Conservation (phyloP, 23 tunicate species). For the Halocynthia aurantium region DNA sequence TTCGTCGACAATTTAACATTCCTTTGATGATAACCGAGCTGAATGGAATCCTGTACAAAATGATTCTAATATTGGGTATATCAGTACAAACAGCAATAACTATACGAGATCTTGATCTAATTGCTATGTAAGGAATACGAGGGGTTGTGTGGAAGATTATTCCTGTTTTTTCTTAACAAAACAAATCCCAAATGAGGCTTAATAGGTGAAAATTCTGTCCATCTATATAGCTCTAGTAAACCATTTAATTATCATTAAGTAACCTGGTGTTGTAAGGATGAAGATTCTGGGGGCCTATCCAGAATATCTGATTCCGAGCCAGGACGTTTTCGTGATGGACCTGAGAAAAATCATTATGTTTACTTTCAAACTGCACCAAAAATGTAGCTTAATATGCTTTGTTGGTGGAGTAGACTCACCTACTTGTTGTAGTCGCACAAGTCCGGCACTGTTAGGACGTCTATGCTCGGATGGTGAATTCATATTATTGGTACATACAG, state of each 20-base stretch:
- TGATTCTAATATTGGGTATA: background rate
- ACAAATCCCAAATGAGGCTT: no score
- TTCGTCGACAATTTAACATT: slow-evolving; percentile 40
- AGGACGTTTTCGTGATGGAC: slow-evolving; percentile 36
- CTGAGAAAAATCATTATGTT: background rate
- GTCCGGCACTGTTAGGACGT: slow-evolving; percentile 4
- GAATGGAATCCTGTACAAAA: slow-evolving; percentile 51
- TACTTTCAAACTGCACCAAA: no score
- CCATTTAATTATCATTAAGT: no score
- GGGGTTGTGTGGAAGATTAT: no score
- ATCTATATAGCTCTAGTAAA: no score
- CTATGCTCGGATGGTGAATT: slow-evolving; percentile 18
- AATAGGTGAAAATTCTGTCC: no score
- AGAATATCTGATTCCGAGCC: slow-evolving; percentile 89
- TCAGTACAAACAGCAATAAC: no score
- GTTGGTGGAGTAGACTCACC: background rate
- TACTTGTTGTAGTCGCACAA: background rate
- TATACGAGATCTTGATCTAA: no score
- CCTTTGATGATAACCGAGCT: slow-evolving; percentile 87
- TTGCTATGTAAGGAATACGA: no score
- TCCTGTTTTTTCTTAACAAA: no score
- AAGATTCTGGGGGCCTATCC: slow-evolving; percentile 36
- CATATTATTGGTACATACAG: background rate
- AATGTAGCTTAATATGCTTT: no score
- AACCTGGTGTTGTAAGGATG: slow-evolving; percentile 72